Percentiles rank a stretch among this genome's conserved stretches.
Evolutionary conservation across 2,888 invertebrate genomes (phyloP).

Genomic region (Cerastoderma edule): DNA sequence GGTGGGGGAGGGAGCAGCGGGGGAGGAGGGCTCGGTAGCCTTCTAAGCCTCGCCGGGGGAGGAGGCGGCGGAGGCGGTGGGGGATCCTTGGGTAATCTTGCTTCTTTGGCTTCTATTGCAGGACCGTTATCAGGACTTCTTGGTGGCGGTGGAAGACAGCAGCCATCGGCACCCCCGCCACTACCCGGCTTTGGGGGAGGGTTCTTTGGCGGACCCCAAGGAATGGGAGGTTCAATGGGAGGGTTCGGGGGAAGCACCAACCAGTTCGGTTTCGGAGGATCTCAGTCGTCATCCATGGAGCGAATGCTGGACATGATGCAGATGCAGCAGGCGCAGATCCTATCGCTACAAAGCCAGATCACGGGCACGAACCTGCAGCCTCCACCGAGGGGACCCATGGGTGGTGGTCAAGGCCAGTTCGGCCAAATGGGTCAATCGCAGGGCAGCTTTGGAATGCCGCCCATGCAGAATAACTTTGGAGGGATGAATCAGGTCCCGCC

Average conservation of each 20-base stretch:
- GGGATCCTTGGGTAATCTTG: constrained; percentile 22
- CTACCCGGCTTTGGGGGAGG: constrained; percentile 11
- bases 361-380: constrained; percentile 18
- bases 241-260: constrained; percentile 8
- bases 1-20: too few relatives aligned
- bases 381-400: constrained; percentile 37
- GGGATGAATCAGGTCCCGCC: constrained; percentile 6
- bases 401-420: constrained; percentile 30
- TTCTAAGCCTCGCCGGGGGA: too few relatives aligned
- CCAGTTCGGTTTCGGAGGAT: constrained; percentile 2
- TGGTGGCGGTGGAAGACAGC: constrained; percentile 19
- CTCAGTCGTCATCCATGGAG: constrained; percentile 10
- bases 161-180: background rate
- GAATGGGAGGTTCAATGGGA: background rate
- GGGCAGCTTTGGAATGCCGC: constrained; percentile 17
- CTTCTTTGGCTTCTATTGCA: background rate
- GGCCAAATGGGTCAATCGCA: constrained; percentile 33
- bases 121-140: constrained; percentile 8
- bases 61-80: constrained; percentile 45
- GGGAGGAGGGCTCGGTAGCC: too few relatives aligned
- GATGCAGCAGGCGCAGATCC: constrained; percentile 47
- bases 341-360: constrained; percentile 37
- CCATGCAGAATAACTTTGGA: constrained; percentile 15
- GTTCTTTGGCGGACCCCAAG: background rate
- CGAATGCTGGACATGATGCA: constrained; percentile 33